Percentiles rank a stretch among this genome's conserved stretches.
phyloP scores from a whole-genome alignment of 2,888 invertebrate genomes.

The Drosophila limbata region DNA sequence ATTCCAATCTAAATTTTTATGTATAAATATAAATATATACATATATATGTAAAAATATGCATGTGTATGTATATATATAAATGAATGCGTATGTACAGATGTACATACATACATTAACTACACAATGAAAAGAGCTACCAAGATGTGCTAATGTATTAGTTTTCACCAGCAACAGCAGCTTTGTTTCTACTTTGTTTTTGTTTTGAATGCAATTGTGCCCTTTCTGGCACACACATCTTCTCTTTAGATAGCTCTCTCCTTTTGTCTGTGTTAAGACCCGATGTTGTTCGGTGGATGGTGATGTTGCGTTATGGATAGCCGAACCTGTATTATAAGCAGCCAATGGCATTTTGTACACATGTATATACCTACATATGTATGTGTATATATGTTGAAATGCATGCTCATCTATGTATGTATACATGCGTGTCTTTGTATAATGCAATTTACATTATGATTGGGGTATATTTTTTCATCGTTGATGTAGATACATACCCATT shows the following conservation, averaged over 20 bases:
- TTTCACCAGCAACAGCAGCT: slow-evolving; percentile 49
- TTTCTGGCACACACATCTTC: slow-evolving; percentile 45
- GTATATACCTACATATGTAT: slow-evolving; percentile 1
- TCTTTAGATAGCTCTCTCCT: slow-evolving; percentile 32
- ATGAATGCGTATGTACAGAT: slow-evolving; percentile 9
- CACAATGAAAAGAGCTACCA: slow-evolving; percentile 47
- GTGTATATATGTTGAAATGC: slow-evolving; percentile 14
- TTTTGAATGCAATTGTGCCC: slow-evolving; percentile 61
- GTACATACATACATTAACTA: slow-evolving; percentile 36
- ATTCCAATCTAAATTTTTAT: not conserved
- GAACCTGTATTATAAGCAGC: slow-evolving; percentile 55
- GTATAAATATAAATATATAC: slow-evolving; percentile 3
- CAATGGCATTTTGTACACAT: slow-evolving; percentile 52
- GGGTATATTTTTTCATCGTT: slow-evolving; percentile 34
- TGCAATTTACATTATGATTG: slow-evolving; percentile 42
- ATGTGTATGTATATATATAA: not conserved
- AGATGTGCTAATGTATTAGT: slow-evolving; percentile 38
- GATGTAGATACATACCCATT: slow-evolving; percentile 25
- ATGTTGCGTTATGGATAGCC: slow-evolving; percentile 36
- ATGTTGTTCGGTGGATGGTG: slow-evolving; percentile 38
- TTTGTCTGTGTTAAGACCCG: slow-evolving; percentile 41
- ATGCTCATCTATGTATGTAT: slow-evolving; percentile 15
- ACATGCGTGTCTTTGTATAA: slow-evolving; percentile 17
- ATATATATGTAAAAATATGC: slow-evolving; percentile 11
- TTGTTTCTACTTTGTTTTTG: slow-evolving; percentile 62